Conservation (phyloP, 2,797 vertebrate genomes). For the Oryzias sinensis region DNA sequence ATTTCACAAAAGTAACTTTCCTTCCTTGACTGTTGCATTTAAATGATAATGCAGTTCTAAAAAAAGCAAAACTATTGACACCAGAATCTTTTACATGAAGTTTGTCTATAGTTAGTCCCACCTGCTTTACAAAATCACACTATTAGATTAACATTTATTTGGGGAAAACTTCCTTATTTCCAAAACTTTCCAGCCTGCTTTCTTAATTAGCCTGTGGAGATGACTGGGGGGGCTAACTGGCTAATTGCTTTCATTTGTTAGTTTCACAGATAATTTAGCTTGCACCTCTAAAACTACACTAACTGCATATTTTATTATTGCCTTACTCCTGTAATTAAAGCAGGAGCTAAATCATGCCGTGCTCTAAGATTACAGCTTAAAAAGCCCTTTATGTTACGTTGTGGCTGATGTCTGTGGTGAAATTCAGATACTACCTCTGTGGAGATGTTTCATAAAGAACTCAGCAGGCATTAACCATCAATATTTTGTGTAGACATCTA, state of each 20-base stretch:
- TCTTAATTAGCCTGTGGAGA: constrained; percentile 55
- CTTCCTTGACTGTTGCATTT: constrained; percentile 1
- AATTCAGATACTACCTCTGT: constrained; percentile 48
- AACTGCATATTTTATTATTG: constrained; percentile 42
- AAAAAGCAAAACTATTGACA: too few species aligned
- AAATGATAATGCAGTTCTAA: too few species aligned
- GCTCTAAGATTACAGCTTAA: constrained; percentile 56
- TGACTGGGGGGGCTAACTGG: constrained; percentile 53
- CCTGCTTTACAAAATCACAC: constrained; percentile 48
- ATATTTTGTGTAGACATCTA: constrained; percentile 59
- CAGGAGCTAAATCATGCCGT: constrained; percentile 68
- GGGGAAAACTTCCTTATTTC: constrained; percentile 56
- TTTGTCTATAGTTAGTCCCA: constrained; percentile 25
- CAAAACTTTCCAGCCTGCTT: constrained; percentile 71
- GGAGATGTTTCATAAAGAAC: constrained; percentile 57
- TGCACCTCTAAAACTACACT: constrained; percentile 51
- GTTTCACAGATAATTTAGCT: constrained; percentile 76
- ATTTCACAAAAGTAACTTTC: constrained; percentile 30
- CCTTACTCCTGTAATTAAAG: constrained; percentile 69
- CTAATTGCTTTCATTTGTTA: constrained; percentile 81
- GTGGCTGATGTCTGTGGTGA: constrained; percentile 48
- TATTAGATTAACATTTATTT: constrained; percentile 50
- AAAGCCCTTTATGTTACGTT: constrained; percentile 38
- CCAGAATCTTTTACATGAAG: too few species aligned
- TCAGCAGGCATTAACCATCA: constrained; percentile 59